Conservation (phyloP, 2,888 invertebrate species). For the Heliconius ismenius region DNA sequence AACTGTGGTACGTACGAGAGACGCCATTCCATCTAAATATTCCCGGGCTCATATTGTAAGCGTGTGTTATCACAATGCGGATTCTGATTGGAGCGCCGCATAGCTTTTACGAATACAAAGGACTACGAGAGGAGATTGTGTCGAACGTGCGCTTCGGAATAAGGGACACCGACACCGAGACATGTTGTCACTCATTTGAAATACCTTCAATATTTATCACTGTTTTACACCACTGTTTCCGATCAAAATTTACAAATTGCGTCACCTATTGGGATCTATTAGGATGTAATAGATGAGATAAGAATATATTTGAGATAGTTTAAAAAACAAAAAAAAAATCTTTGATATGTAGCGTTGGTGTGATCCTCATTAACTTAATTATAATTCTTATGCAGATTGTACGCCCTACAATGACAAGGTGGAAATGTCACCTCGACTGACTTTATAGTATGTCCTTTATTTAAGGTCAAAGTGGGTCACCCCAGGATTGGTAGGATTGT, state of each 20-base stretch:
- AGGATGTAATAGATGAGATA: background rate
- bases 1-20: background rate
- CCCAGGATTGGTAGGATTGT: slow-evolving; percentile 38
- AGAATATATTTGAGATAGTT: background rate
- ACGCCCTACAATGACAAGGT: slow-evolving; percentile 21
- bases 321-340: background rate
- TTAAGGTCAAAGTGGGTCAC: slow-evolving; percentile 29
- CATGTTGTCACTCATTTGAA: slow-evolving; percentile 1
- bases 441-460: slow-evolving; percentile 29
- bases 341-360: background rate
- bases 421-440: slow-evolving; percentile 29
- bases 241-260: background rate
- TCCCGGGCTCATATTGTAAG: slow-evolving; percentile 28
- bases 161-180: slow-evolving; percentile 10
- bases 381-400: slow-evolving; percentile 6
- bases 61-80: slow-evolving; percentile 48
- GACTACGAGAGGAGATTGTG: slow-evolving; percentile 40
- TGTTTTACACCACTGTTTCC: background rate
- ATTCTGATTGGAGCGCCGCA: slow-evolving; percentile 47
- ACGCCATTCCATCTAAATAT: slow-evolving; percentile 20
- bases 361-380: slow-evolving; percentile 9
- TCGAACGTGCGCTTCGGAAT: slow-evolving; percentile 31
- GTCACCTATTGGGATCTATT: background rate
- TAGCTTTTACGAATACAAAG: slow-evolving; percentile 60
- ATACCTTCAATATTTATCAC: slow-evolving; percentile 19